Evolutionary conservation across 2,113 vertebrate genomes (phyloP).

Genomic region (Xenopus laevis): DNA sequence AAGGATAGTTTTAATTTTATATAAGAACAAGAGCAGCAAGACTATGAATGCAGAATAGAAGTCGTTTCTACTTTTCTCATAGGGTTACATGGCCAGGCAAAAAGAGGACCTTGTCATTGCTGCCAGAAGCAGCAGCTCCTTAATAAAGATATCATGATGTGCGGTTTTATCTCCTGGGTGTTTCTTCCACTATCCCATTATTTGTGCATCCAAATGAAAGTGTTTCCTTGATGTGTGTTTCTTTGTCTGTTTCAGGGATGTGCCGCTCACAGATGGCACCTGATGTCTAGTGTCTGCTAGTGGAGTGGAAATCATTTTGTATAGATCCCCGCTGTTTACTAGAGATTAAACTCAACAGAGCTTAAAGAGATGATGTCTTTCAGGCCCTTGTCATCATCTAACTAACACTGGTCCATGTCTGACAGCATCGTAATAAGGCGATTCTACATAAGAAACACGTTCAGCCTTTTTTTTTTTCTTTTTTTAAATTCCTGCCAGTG

Average conservation of each 20-base stretch:
- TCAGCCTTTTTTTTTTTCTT: too few species aligned
- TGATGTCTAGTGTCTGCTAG: constrained; percentile 12
- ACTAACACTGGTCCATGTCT: background rate
- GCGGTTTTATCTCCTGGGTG: background rate
- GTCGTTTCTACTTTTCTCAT: too few species aligned
- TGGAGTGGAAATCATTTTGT: constrained; percentile 32
- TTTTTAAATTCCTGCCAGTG: too few species aligned
- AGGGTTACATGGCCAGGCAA: too few species aligned
- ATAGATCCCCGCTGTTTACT: constrained; percentile 11
- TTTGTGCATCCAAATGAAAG: constrained; percentile 1
- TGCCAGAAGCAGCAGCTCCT: too few species aligned
- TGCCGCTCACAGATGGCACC: background rate
- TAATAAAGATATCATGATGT: too few species aligned
- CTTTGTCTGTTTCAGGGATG: background rate
- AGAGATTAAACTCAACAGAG: constrained; percentile 12
- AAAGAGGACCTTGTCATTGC: too few species aligned
- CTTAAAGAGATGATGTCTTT: background rate
- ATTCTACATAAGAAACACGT: too few species aligned
- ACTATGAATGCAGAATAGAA: too few species aligned
- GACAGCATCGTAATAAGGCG: too few species aligned
- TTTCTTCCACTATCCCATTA: background rate
- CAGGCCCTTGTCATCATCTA: background rate
- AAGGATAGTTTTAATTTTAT: too few species aligned
- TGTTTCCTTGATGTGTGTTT: background rate
- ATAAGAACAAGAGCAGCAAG: too few species aligned